phyloP scores from a whole-genome alignment of 2,888 invertebrate species.

The Tridacna crocea region DNA sequence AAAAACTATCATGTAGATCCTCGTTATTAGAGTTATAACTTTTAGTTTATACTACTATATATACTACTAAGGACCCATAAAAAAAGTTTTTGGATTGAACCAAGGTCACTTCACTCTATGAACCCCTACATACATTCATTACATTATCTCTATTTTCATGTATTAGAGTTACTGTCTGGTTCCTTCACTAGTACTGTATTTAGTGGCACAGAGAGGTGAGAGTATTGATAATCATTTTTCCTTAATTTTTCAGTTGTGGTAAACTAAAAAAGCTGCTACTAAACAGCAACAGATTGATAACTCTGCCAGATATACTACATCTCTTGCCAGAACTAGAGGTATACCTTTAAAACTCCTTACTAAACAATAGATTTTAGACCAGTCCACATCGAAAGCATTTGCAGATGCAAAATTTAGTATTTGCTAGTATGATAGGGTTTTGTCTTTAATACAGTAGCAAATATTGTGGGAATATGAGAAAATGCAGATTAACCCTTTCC shows the following conservation, averaged over 20 bases:
- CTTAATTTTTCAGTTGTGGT: constrained; percentile 90
- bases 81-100: too few relatives aligned
- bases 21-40: too few relatives aligned
- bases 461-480: background rate
- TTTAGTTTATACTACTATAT: too few relatives aligned
- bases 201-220: too few relatives aligned
- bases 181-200: too few relatives aligned
- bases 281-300: constrained; percentile 96
- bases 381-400: background rate
- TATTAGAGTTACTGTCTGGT: too few relatives aligned
- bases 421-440: background rate
- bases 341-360: background rate
- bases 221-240: too few relatives aligned
- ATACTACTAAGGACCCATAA: too few relatives aligned
- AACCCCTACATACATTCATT: too few relatives aligned
- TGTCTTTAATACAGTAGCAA: background rate
- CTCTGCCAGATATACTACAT: constrained; percentile 98
- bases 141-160: too few relatives aligned
- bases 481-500: background rate
- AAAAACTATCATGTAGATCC: too few relatives aligned
- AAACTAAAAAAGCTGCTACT: constrained; percentile 94
- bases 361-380: background rate
- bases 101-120: too few relatives aligned
- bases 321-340: constrained; percentile 87
- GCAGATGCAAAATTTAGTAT: background rate